Percentiles rank a stretch among this genome's conserved stretches.
These are phyloP conservation scores for Spicauda simplicius DNA, from an alignment of 2,888 invertebrate species.

Conservation along the genomic window DNA sequence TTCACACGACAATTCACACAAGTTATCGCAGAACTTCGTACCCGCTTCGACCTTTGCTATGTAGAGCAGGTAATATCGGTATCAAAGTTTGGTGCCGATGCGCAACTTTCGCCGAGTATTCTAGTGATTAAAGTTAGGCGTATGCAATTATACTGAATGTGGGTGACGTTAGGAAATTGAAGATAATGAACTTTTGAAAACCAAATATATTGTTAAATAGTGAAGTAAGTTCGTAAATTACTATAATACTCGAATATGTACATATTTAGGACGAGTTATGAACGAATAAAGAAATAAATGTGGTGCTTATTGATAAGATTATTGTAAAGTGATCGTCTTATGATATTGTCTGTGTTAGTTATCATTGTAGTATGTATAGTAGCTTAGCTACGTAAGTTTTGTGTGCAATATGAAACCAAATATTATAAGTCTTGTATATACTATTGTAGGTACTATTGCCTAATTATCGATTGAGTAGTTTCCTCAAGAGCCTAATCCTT, in stretches of 20 bases:
- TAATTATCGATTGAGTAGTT: slow-evolving; percentile 10
- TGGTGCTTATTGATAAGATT: slow-evolving; percentile 14
- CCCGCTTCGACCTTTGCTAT: neutral
- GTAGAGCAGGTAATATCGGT: neutral
- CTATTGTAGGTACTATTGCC: neutral
- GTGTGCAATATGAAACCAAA: neutral
- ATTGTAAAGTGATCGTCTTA: neutral
- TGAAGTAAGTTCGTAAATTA: neutral
- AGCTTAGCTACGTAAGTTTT: neutral
- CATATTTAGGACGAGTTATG: neutral
- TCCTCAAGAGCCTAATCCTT: neutral
- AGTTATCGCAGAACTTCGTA: neutral
- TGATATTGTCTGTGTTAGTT: neutral
- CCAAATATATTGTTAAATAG: neutral
- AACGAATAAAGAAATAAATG: neutral
- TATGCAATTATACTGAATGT: neutral
- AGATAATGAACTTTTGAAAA: no score
- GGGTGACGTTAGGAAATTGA: neutral
- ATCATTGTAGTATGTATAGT: neutral
- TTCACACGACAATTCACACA: neutral
- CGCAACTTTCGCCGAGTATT: neutral
- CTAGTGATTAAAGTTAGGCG: neutral
- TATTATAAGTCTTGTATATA: neutral
- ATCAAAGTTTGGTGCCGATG: neutral
- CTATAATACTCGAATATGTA: neutral